These are phyloP conservation scores for Pterostichus madidus DNA, from an alignment of 2,888 invertebrate species.

Conservation along the genomic window DNA sequence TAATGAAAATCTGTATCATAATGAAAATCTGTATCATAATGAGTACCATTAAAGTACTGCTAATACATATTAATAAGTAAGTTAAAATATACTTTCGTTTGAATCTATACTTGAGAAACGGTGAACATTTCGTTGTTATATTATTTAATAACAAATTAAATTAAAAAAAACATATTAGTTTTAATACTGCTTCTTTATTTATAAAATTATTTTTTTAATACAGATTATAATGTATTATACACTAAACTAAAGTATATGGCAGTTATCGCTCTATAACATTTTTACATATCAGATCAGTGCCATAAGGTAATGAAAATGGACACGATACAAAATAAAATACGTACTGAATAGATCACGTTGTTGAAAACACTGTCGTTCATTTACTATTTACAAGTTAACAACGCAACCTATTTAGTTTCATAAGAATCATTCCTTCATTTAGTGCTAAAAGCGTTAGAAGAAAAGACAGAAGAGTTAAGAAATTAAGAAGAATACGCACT, in stretches of 20 bases:
- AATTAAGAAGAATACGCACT: constrained; percentile 4
- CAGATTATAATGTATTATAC: constrained; percentile 50
- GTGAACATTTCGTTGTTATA: too few relatives aligned
- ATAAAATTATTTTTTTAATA: constrained; percentile 63
- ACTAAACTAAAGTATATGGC: constrained; percentile 60
- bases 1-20: too few relatives aligned
- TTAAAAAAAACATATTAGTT: too few relatives aligned
- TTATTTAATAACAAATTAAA: too few relatives aligned
- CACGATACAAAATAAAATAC: constrained; percentile 45
- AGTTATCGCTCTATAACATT: constrained; percentile 59
- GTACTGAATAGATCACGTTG: constrained; percentile 53
- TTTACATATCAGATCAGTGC: constrained; percentile 56
- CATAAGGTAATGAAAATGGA: constrained; percentile 43
- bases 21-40: too few relatives aligned
- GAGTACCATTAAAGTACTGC: too few relatives aligned
- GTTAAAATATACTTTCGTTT: too few relatives aligned
- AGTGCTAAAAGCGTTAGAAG: constrained; percentile 32
- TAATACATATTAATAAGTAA: too few relatives aligned
- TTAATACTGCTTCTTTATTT: constrained; percentile 64
- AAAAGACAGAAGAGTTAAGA: constrained; percentile 4
- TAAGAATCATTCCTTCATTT: constrained; percentile 44
- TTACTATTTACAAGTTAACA: constrained; percentile 61
- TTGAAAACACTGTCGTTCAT: constrained; percentile 32
- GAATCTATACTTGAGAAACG: too few relatives aligned
- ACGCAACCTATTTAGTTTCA: constrained; percentile 41